These are phyloP conservation scores for Pionites leucogaster DNA, from an alignment of 2,113 vertebrate species.

Conservation along the genomic window DNA sequence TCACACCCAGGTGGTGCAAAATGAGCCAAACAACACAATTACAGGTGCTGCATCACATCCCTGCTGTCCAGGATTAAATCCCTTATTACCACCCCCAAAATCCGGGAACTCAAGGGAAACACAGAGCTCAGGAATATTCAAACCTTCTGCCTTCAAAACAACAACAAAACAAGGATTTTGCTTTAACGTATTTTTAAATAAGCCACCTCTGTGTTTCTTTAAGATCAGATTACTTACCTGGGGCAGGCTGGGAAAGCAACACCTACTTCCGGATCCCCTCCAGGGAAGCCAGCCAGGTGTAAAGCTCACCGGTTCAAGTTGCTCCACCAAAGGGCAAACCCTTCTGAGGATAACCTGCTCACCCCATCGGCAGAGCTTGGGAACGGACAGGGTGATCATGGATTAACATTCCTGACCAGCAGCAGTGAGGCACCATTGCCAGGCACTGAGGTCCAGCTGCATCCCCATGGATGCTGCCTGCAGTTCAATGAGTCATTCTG, in stretches of 20 bases:
- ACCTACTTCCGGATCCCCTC: not conserved
- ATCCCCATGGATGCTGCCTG: not conserved
- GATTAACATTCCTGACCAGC: not conserved
- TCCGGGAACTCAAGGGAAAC: not conserved
- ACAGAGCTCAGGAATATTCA: not conserved
- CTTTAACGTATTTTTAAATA: not conserved
- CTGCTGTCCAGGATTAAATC: slow-evolving; percentile 7
- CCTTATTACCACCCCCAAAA: not conserved
- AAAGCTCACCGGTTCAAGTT: not conserved
- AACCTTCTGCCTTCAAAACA: not conserved
- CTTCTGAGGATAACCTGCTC: not conserved
- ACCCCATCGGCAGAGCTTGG: not conserved
- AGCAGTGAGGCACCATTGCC: not conserved
- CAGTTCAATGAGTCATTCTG: not conserved
- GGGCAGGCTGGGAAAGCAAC: not conserved
- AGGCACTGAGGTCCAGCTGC: not conserved
- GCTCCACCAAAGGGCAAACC: not conserved
- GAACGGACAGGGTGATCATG: not conserved
- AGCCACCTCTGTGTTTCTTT: not conserved
- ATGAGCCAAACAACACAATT: not conserved
- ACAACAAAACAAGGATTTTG: not conserved
- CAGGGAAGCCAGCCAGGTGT: not conserved
- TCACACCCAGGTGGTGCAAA: slow-evolving; percentile 30
- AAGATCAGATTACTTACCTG: slow-evolving; percentile 33
- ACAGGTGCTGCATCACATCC: not conserved